phyloP scores from a whole-genome alignment of 2,888 invertebrate species.

The Chrysina gloriosa region DNA sequence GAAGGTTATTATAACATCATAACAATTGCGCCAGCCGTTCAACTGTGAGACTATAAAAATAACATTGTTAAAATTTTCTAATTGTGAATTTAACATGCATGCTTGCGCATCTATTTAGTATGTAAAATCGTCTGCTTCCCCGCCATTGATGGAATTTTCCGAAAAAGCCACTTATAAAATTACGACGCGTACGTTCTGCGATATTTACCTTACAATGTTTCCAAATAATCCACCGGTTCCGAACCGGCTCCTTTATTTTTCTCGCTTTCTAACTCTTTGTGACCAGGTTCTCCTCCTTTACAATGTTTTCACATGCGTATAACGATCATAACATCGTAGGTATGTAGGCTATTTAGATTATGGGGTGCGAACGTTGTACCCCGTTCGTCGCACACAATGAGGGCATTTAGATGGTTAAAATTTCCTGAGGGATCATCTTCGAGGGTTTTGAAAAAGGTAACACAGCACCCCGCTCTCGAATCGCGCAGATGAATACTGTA shows the following conservation, averaged over 20 bases:
- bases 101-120: conserved; percentile 25
- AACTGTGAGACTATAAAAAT: conserved; percentile 35
- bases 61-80: conserved; percentile 44
- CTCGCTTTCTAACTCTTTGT: conserved; percentile 19
- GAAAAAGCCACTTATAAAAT: conserved; percentile 2
- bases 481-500: conserved; percentile 44
- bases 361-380: conserved; percentile 51
- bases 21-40: conserved; percentile 35
- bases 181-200: background rate
- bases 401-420: conserved; percentile 59
- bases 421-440: conserved; percentile 57
- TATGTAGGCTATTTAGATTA: conserved; percentile 38
- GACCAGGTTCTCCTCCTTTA: conserved; percentile 20
- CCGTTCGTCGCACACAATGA: conserved; percentile 53
- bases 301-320: conserved; percentile 32
- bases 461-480: conserved; percentile 27
- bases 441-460: conserved; percentile 53
- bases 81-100: conserved; percentile 44
- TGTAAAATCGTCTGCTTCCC: conserved; percentile 12
- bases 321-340: conserved; percentile 37
- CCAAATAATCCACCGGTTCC: conserved; percentile 3
- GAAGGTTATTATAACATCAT: conserved; percentile 41
- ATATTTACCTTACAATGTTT: conserved; percentile 16
- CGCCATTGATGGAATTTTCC: too few species aligned
- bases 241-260: background rate